Conservation (phyloP, 2,797 vertebrate genomes). For the Tamandua tetradactyla region DNA sequence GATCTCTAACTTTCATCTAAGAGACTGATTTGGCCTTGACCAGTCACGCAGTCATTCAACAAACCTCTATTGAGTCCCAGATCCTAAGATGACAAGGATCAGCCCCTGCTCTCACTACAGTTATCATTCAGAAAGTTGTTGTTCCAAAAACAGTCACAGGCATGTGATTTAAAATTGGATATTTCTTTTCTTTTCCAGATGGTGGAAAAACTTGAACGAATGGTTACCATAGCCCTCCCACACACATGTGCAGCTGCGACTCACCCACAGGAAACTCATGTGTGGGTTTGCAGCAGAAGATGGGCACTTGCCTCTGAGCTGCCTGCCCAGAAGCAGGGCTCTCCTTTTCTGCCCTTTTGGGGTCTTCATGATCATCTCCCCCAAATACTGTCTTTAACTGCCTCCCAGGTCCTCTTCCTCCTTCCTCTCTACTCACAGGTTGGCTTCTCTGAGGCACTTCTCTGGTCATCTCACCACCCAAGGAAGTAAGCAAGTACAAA, state of each 20-base stretch:
- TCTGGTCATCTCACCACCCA: background rate
- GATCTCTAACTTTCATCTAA: background rate
- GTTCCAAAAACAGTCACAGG: conserved; percentile 54
- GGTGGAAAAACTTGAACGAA: conserved; percentile 9
- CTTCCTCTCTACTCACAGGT: background rate
- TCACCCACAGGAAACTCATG: background rate
- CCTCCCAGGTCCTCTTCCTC: background rate
- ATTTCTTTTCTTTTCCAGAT: conserved; percentile 33
- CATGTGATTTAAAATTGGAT: conserved; percentile 50
- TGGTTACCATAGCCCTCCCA: background rate
- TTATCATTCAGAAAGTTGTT: conserved; percentile 23
- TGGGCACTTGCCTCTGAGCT: background rate
- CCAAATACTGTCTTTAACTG: background rate
- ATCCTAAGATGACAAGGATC: conserved; percentile 27
- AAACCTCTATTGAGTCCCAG: background rate
- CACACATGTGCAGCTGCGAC: background rate
- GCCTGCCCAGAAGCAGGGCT: background rate
- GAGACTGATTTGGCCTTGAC: conserved; percentile 37
- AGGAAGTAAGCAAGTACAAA: background rate
- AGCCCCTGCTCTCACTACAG: background rate
- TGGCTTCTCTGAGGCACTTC: background rate
- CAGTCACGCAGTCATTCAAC: conserved; percentile 24
- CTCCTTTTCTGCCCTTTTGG: background rate
- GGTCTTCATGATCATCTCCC: background rate
- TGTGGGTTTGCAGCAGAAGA: background rate